A percentile compares a stretch with the other conserved stretches of the same genome.
phyloP scores from a whole-genome alignment of 30 jellyfish, hydroid and myxozoan genomes.

The Pelagia noctiluca region DNA sequence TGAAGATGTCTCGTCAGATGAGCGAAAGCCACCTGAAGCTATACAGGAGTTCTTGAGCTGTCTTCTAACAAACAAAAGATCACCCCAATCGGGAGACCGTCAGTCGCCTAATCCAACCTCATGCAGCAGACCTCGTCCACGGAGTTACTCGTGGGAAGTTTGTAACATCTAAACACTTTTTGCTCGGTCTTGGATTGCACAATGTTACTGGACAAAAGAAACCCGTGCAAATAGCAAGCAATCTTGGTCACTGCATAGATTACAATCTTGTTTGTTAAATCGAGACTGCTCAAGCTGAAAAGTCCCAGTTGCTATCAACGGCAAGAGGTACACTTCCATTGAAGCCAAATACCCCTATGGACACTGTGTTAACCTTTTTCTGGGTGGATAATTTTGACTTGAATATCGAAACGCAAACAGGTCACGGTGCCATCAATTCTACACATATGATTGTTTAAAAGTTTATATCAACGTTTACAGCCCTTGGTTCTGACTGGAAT shows the following conservation, averaged over 20 bases:
- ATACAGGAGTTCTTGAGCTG: background rate
- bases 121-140: slow-evolving; percentile 23
- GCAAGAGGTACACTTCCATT: slow-evolving; percentile 8
- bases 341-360: background rate
- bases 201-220: slow-evolving; percentile 18
- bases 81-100: background rate
- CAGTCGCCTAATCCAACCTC: slow-evolving; percentile 13
- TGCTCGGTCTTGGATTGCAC: slow-evolving; percentile 53
- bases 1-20: background rate
- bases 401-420: slow-evolving; percentile 21
- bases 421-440: slow-evolving; percentile 16
- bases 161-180: slow-evolving; percentile 31
- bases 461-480: too few species aligned
- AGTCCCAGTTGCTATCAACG: slow-evolving; percentile 17
- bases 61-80: background rate
- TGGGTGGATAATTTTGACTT: slow-evolving; percentile 18
- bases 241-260: slow-evolving; percentile 53
- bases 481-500: too few species aligned
- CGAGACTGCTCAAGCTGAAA: slow-evolving; percentile 58
- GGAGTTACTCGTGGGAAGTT: slow-evolving; percentile 27
- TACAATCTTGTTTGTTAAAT: slow-evolving; percentile 38
- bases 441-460: slow-evolving; percentile 26
- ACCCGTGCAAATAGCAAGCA: slow-evolving; percentile 16
- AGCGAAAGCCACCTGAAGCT: background rate
- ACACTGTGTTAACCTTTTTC: background rate